A percentile compares a stretch with the other conserved stretches of the same genome.
Evolutionary conservation across 2,113 vertebrate genomes (phyloP).

Genomic region (Corvus hawaiiensis): DNA sequence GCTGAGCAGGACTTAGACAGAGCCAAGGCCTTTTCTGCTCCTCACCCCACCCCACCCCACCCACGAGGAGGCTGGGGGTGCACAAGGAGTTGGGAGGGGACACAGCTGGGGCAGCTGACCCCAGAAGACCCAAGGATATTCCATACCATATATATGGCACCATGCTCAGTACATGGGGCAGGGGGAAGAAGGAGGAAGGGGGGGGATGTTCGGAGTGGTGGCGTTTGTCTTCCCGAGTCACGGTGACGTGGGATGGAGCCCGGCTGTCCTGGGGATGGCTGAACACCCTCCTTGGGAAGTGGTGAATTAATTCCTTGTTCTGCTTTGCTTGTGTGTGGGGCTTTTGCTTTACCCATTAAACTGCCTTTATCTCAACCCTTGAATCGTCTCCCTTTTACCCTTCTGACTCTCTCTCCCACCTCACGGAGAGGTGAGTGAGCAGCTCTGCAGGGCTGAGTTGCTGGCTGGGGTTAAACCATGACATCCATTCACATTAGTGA

Average conservation of each 20-base stretch:
- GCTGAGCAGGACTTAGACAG: neutral
- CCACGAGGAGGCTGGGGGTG: neutral
- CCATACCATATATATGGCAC: fast-evolving
- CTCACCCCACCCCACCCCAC: neutral
- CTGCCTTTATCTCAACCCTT: neutral
- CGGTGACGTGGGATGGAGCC: too few relatives aligned
- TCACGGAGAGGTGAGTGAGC: fast-evolving
- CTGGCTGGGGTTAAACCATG: neutral
- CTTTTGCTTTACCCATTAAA: neutral
- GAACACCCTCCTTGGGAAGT: too few relatives aligned
- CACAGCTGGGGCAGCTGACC: neutral
- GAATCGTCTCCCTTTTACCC: too few relatives aligned
- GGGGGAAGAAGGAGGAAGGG: too few relatives aligned
- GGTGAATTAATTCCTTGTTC: neutral
- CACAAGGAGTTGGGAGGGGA: neutral
- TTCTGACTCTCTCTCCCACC: neutral
- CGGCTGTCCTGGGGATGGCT: too few relatives aligned
- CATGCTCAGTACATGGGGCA: too few relatives aligned
- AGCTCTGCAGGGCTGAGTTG: neutral
- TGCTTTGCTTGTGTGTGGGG: neutral
- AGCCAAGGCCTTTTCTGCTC: neutral
- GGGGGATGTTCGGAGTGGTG: too few relatives aligned
- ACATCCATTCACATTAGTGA: neutral
- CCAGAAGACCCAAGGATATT: neutral
- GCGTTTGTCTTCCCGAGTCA: too few relatives aligned